phyloP scores from a whole-genome alignment of 2,113 vertebrate genomes.

The Nesoenas mayeri region DNA sequence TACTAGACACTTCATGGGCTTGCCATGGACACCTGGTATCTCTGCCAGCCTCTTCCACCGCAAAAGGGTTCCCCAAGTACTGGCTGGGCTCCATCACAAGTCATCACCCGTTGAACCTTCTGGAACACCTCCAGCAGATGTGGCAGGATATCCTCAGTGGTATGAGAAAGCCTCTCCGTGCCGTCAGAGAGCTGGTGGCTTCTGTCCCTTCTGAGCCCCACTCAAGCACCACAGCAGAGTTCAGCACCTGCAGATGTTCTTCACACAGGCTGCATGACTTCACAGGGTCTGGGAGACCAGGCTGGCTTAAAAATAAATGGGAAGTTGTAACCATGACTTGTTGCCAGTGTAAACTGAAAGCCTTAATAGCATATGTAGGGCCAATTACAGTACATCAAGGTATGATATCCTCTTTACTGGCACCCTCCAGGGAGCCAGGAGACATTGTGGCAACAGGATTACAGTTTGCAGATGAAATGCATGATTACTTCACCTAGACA shows the following conservation, averaged over 20 bases:
- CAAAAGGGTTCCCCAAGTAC: background rate
- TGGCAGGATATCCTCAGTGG: fast-evolving
- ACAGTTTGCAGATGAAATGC: slow-evolving; percentile 30
- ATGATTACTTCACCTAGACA: slow-evolving; percentile 3
- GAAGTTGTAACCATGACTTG: background rate
- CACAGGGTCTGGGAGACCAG: background rate
- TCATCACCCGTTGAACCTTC: background rate
- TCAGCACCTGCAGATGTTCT: background rate
- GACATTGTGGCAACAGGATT: slow-evolving; percentile 7
- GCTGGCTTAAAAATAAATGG: background rate
- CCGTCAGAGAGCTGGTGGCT: background rate
- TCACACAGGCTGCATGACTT: background rate
- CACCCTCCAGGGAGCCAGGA: slow-evolving; percentile 19
- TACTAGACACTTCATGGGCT: background rate
- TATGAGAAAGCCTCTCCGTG: fast-evolving
- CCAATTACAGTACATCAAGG: background rate
- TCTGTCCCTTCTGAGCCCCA: background rate
- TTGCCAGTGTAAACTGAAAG: slow-evolving; percentile 27
- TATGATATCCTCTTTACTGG: slow-evolving; percentile 16
- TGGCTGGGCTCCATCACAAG: background rate
- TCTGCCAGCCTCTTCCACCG: background rate
- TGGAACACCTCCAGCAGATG: background rate
- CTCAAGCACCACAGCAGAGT: background rate
- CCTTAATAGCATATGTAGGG: background rate
- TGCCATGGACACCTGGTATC: background rate